These are phyloP conservation scores for Ficedula albicollis DNA, from an alignment of 2,797 vertebrate genomes.

Conservation along the genomic window DNA sequence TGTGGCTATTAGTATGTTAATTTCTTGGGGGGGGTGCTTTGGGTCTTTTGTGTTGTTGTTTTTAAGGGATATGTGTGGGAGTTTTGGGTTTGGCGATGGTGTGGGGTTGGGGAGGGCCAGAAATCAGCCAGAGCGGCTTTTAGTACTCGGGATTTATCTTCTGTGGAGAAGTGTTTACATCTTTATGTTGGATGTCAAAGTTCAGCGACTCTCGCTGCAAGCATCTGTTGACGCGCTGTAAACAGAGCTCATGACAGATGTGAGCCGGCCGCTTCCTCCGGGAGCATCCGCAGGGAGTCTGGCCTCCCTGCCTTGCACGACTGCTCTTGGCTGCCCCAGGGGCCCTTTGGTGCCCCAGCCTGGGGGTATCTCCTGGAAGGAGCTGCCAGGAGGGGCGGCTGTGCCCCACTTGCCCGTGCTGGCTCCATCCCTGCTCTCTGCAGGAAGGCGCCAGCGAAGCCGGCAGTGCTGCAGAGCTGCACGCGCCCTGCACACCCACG, in stretches of 20 bases:
- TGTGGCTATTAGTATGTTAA: neutral
- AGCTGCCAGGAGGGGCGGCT: neutral
- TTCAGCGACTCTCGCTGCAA: neutral
- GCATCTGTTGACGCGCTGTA: slow-evolving; percentile 58
- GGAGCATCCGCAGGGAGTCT: neutral
- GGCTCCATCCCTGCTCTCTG: neutral
- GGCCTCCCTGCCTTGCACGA: neutral
- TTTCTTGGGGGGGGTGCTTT: neutral
- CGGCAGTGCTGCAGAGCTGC: neutral
- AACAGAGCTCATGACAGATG: slow-evolving; percentile 68
- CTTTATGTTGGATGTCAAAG: slow-evolving; percentile 36
- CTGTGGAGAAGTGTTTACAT: slow-evolving; percentile 42
- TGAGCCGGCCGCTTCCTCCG: neutral
- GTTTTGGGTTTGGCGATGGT: neutral
- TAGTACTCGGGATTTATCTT: slow-evolving; percentile 32
- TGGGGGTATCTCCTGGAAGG: neutral
- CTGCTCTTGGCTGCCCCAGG: neutral
- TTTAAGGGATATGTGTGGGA: neutral
- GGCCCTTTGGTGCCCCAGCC: neutral
- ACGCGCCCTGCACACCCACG: neutral
- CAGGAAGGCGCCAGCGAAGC: neutral
- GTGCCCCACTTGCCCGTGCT: accelerated
- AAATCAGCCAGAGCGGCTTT: neutral
- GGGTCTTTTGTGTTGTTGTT: neutral
- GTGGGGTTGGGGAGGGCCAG: neutral